Conservation (phyloP, 2,113 vertebrate genomes). For the Phylloscopus trochilus region DNA sequence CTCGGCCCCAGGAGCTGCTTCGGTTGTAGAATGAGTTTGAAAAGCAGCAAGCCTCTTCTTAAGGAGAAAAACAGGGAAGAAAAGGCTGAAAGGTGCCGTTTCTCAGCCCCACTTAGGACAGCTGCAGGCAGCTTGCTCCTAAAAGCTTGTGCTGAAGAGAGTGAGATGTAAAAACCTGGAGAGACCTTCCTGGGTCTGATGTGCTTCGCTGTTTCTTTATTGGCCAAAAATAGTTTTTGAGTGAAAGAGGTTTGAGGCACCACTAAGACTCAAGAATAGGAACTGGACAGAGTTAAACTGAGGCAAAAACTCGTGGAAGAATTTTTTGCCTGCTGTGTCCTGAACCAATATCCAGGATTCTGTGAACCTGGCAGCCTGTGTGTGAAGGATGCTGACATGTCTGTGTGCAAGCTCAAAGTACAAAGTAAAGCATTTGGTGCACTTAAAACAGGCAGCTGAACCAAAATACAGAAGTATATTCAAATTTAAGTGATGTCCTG, state of each 20-base stretch:
- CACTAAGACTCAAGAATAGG: background rate
- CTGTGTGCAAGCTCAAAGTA: background rate
- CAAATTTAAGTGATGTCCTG: accelerated
- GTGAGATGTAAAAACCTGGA: background rate
- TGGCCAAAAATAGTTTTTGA: background rate
- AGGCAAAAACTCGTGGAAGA: accelerated
- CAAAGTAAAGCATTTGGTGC: background rate
- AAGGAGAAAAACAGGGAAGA: background rate
- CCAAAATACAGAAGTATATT: accelerated
- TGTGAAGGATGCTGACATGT: background rate
- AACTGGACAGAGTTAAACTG: background rate
- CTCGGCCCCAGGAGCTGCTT: accelerated
- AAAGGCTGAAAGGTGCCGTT: background rate
- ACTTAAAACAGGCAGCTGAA: background rate
- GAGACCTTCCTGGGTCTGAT: background rate
- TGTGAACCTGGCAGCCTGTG: no score
- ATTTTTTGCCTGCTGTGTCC: background rate
- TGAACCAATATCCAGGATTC: accelerated
- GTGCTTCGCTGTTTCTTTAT: accelerated
- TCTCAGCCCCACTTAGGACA: accelerated
- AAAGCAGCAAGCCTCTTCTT: background rate
- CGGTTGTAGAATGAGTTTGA: accelerated
- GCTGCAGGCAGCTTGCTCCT: background rate
- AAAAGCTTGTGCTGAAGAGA: background rate
- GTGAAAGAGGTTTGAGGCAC: background rate